Conservation (phyloP, 1,140 invertebrate genomes). For the Meloidogyne floridensis region DNA sequence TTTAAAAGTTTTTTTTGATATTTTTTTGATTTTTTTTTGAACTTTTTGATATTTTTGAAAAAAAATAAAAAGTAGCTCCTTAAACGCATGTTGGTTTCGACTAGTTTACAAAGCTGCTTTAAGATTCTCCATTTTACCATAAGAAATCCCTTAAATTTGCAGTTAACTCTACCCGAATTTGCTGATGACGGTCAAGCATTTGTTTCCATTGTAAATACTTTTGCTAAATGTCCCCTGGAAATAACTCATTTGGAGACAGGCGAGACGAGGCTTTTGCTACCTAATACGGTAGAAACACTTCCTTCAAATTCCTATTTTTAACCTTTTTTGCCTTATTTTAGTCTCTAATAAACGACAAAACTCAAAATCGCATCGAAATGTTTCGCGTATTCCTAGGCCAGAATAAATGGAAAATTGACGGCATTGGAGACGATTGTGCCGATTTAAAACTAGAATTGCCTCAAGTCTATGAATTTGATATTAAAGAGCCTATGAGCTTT, state of each 20-base stretch:
- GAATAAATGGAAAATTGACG: conserved; percentile 23
- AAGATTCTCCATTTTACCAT: no score
- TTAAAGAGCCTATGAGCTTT: conserved; percentile 16
- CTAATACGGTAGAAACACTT: background rate
- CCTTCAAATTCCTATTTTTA: background rate
- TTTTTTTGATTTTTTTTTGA: no score
- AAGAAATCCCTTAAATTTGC: background rate
- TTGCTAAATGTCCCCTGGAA: conserved; percentile 35
- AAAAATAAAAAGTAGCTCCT: no score
- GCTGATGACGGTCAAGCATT: conserved; percentile 72
- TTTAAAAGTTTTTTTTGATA: no score
- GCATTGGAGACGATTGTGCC: conserved; percentile 18
- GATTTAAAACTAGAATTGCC: conserved; percentile 10
- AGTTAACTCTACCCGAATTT: conserved; percentile 72
- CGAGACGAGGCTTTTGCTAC: background rate
- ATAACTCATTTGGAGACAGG: conserved; percentile 12
- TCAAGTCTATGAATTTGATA: conserved; percentile 17
- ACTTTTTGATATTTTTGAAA: no score
- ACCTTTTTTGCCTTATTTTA: background rate
- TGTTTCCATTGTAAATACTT: conserved; percentile 75
- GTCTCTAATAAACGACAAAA: conserved; percentile 20
- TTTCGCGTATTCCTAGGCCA: conserved; percentile 24
- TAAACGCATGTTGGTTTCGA: no score
- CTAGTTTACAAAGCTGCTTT: no score
- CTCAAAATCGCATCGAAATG: conserved; percentile 13